Percentiles rank a stretch among this genome's conserved stretches.
These are phyloP conservation scores for Mesorhabditis sp. DNA, from an alignment of 2,888 invertebrate species.

Conservation along the genomic window DNA sequence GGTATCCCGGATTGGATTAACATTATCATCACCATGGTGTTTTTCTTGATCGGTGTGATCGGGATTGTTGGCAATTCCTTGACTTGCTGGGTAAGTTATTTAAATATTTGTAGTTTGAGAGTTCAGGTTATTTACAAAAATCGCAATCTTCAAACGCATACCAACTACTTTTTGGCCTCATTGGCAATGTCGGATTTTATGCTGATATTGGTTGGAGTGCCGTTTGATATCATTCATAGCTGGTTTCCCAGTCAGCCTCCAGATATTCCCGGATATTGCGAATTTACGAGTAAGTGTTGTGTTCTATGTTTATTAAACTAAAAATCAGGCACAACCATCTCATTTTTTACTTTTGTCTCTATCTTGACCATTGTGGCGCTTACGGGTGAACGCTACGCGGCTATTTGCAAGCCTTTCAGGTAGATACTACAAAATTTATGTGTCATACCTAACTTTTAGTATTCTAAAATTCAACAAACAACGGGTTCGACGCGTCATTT, in stretches of 20 bases:
- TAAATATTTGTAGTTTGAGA: neutral
- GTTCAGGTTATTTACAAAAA: constrained; percentile 24
- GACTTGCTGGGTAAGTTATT: constrained; percentile 19
- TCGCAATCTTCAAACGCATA: constrained; percentile 49
- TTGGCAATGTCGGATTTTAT: constrained; percentile 45
- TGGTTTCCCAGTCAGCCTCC: constrained; percentile 43
- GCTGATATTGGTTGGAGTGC: constrained; percentile 52
- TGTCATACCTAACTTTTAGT: constrained; percentile 15
- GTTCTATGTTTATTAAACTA: neutral
- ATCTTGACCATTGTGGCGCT: constrained; percentile 52
- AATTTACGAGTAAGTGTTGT: constrained; percentile 37
- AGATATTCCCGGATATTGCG: constrained; percentile 47
- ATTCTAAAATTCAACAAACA: neutral
- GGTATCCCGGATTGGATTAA: constrained; percentile 21
- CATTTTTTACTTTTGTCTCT: constrained; percentile 54
- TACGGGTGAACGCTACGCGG: constrained; percentile 50
- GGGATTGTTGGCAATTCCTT: constrained; percentile 52
- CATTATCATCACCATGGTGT: constrained; percentile 40
- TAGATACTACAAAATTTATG: too few relatives aligned
- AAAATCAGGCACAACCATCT: constrained; percentile 47
- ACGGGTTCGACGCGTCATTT: constrained; percentile 39
- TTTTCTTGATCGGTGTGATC: constrained; percentile 44
- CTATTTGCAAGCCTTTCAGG: constrained; percentile 55
- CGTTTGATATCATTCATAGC: constrained; percentile 51
- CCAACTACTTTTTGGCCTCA: constrained; percentile 55